A percentile compares a stretch with the other conserved stretches of the same genome.
These are phyloP conservation scores for Hydrochoerus hydrochaeris DNA, from an alignment of 2,113 vertebrate genomes.

Conservation along the genomic window DNA sequence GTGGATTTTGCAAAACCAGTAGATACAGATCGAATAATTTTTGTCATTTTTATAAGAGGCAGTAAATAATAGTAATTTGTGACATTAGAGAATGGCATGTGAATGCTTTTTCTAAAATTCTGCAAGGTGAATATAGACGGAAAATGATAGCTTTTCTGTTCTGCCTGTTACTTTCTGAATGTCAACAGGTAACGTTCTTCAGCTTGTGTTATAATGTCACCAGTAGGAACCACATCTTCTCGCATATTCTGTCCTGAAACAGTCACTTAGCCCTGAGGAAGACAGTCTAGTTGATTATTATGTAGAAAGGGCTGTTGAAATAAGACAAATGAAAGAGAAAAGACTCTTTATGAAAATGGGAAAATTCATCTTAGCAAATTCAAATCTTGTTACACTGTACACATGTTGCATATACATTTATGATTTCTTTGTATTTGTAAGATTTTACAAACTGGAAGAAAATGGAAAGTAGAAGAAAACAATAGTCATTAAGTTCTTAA, in stretches of 20 bases:
- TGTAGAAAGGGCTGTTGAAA: constrained; percentile 2
- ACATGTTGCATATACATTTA: not conserved
- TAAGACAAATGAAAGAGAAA: constrained; percentile 32
- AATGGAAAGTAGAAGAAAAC: constrained; percentile 26
- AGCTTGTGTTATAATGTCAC: constrained; percentile 9
- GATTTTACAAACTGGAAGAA: constrained; percentile 22
- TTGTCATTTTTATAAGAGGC: constrained; percentile 60
- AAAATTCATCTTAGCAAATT: not conserved
- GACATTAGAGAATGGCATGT: constrained; percentile 14
- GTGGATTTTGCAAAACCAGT: constrained; percentile 43
- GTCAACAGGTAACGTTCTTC: constrained; percentile 56
- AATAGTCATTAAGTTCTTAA: constrained; percentile 25
- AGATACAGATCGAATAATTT: constrained; percentile 40
- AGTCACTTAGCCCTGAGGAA: not conserved
- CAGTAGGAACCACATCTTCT: not conserved
- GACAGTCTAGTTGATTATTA: constrained; percentile 24
- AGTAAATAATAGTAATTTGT: constrained; percentile 60
- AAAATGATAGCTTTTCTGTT: constrained; percentile 54
- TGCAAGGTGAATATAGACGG: constrained; percentile 13
- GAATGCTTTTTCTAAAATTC: constrained; percentile 58
- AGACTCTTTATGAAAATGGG: not conserved
- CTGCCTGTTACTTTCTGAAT: constrained; percentile 39
- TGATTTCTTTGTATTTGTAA: constrained; percentile 14
- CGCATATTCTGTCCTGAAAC: not conserved
- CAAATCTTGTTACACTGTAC: not conserved